phyloP scores from a whole-genome alignment of 2,888 invertebrate species.

The Mayetiola destructor region DNA sequence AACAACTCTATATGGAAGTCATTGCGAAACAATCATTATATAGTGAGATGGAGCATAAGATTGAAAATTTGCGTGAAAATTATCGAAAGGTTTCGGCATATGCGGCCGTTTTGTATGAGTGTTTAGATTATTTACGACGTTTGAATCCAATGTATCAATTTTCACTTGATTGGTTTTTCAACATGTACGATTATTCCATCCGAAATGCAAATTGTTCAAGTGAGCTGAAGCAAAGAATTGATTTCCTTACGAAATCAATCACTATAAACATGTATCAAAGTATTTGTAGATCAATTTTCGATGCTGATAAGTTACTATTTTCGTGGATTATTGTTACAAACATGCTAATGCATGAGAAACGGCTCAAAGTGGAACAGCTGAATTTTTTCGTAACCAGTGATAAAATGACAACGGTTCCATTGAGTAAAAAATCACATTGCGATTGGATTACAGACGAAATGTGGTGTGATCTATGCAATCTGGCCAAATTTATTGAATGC shows the following conservation, averaged over 20 bases:
- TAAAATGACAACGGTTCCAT: slow-evolving; percentile 26
- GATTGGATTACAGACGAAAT: slow-evolving; percentile 65
- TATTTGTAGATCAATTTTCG: slow-evolving; percentile 80
- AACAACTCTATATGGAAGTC: slow-evolving; percentile 66
- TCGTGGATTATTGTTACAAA: slow-evolving; percentile 59
- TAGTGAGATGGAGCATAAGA: slow-evolving; percentile 66
- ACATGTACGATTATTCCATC: slow-evolving; percentile 40
- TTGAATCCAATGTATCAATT: slow-evolving; percentile 87
- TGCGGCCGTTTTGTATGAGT: slow-evolving; percentile 77
- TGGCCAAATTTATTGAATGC: slow-evolving; percentile 50
- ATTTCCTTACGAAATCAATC: slow-evolving; percentile 65
- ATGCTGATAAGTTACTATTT: slow-evolving; percentile 75
- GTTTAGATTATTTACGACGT: slow-evolving; percentile 68
- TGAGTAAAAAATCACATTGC: slow-evolving; percentile 50
- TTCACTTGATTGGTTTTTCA: slow-evolving; percentile 82
- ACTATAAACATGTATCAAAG: slow-evolving; percentile 72
- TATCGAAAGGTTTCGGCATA: slow-evolving; percentile 78
- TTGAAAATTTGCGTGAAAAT: slow-evolving; percentile 62
- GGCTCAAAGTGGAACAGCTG: slow-evolving; percentile 51
- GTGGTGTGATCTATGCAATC: slow-evolving; percentile 68
- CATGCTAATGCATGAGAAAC: slow-evolving; percentile 45
- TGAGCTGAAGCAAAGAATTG: slow-evolving; percentile 57
- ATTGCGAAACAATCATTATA: slow-evolving; percentile 71
- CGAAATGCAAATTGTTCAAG: slow-evolving; percentile 39
- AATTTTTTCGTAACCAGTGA: slow-evolving; percentile 62